A percentile compares a stretch with the other conserved stretches of the same genome.
These are phyloP conservation scores for Brachyptera risi DNA, from an alignment of 2,888 invertebrate species.

Conservation along the genomic window DNA sequence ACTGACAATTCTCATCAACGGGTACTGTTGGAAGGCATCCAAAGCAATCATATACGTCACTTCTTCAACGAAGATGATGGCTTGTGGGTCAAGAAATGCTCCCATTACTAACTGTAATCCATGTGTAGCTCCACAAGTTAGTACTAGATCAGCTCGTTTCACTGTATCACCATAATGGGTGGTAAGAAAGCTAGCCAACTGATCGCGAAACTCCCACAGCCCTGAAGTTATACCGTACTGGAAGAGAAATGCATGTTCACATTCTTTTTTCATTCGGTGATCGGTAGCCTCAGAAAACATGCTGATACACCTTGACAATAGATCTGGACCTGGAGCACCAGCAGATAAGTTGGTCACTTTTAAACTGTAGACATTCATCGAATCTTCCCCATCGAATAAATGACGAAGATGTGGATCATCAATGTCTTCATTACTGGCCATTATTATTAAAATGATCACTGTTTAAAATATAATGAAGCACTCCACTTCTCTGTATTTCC, in stretches of 20 bases:
- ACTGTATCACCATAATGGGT: conserved; percentile 46
- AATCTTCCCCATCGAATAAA: conserved; percentile 27
- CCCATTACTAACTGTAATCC: conserved; percentile 54
- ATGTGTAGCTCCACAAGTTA: conserved; percentile 58
- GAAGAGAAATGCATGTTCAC: conserved; percentile 46
- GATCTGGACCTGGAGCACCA: conserved; percentile 53
- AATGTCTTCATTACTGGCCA: conserved; percentile 8
- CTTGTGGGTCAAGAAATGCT: conserved; percentile 51
- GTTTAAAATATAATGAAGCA: no score
- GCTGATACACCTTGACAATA: conserved; percentile 46
- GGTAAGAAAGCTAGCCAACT: conserved; percentile 48
- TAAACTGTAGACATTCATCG: conserved; percentile 48
- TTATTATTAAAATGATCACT: no score
- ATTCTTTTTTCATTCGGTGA: conserved; percentile 48
- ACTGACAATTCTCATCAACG: conserved; percentile 48
- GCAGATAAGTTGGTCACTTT: conserved; percentile 49
- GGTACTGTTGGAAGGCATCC: conserved; percentile 52
- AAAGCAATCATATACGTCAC: conserved; percentile 60
- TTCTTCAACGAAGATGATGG: conserved; percentile 59
- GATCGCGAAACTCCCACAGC: conserved; percentile 47
- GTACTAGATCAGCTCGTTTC: conserved; percentile 49
- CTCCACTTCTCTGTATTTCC: no score
- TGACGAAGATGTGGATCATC: conserved; percentile 25
- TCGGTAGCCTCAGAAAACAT: conserved; percentile 48
- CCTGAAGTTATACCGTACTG: conserved; percentile 54